These are phyloP conservation scores for Pyrocephalus nanus DNA, from an alignment of 2,797 vertebrate species.

Conservation along the genomic window DNA sequence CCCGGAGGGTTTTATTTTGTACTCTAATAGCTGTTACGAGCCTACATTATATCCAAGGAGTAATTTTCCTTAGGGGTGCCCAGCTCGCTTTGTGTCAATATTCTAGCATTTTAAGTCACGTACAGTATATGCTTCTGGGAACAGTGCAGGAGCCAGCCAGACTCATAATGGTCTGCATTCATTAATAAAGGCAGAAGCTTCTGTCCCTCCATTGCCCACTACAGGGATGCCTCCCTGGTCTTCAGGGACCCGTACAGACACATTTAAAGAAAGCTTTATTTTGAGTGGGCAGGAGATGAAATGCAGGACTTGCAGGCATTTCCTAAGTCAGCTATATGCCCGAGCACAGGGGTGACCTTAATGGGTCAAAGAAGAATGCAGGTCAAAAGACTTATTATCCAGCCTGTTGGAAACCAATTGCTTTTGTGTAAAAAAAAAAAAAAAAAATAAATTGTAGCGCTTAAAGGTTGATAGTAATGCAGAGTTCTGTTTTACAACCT, in stretches of 20 bases:
- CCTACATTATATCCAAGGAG: slow-evolving; percentile 99
- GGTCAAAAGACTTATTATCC: slow-evolving; percentile 98
- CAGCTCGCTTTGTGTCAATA: slow-evolving; percentile 97
- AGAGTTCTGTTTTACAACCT: slow-evolving; percentile 70
- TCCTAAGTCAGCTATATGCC: slow-evolving; percentile 81
- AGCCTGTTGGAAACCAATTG: slow-evolving; percentile 95
- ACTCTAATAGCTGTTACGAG: slow-evolving; percentile 99
- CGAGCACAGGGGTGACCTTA: slow-evolving; percentile 84
- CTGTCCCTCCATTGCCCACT: slow-evolving; percentile 94
- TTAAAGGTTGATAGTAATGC: slow-evolving; percentile 83
- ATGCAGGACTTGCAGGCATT: slow-evolving; percentile 85
- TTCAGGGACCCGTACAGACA: slow-evolving; percentile 87
- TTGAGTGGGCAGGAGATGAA: slow-evolving; percentile 87
- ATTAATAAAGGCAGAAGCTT: slow-evolving; percentile 98
- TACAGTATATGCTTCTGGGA: slow-evolving; percentile 98
- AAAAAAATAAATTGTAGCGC: slow-evolving; percentile 74
- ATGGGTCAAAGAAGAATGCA: slow-evolving; percentile 86
- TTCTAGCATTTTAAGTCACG: slow-evolving; percentile 99
- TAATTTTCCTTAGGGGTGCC: slow-evolving; percentile 98
- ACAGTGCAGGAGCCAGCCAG: slow-evolving; percentile 95
- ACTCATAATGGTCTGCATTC: slow-evolving; percentile 99
- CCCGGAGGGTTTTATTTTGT: slow-evolving; percentile 97
- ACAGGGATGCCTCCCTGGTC: slow-evolving; percentile 89
- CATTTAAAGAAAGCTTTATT: slow-evolving; percentile 99
- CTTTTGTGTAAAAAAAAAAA: slow-evolving; percentile 84